Evolutionary conservation across 2,113 vertebrate species (phyloP).

Genomic region (Poecilia latipinna): DNA sequence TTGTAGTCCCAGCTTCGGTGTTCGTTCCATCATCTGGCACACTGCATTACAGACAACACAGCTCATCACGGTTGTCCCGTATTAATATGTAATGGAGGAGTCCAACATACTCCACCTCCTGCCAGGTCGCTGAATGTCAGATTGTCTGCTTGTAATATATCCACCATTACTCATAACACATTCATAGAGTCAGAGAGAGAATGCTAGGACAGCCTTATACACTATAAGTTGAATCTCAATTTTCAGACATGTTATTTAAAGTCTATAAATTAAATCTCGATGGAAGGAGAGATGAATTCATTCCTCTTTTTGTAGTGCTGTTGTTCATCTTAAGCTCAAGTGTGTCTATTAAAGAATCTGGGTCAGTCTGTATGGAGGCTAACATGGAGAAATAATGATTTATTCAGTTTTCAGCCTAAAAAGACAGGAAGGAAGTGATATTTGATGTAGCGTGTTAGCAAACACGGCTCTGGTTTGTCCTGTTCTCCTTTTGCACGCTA

Average conservation of each 20-base stretch:
- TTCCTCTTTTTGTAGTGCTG: background rate
- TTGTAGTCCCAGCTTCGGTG: background rate
- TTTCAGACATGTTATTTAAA: background rate
- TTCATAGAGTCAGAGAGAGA: background rate
- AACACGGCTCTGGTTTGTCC: slow-evolving; percentile 12
- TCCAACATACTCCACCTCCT: slow-evolving; percentile 18
- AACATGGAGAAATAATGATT: slow-evolving; percentile 41
- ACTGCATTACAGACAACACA: slow-evolving; percentile 2
- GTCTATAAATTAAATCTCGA: background rate
- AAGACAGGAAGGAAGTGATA: slow-evolving; percentile 51
- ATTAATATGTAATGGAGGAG: slow-evolving; percentile 26
- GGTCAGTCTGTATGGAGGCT: slow-evolving; percentile 27
- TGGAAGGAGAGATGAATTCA: background rate
- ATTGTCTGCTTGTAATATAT: slow-evolving; percentile 14
- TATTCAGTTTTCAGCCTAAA: slow-evolving; percentile 50
- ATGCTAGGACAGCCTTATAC: background rate
- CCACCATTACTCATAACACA: slow-evolving; percentile 4
- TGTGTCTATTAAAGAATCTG: slow-evolving; percentile 9
- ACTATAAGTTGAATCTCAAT: slow-evolving; percentile 1
- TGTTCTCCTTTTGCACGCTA: slow-evolving; percentile 9
- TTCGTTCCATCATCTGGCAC: slow-evolving; percentile 5
- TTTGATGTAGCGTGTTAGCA: slow-evolving; percentile 39
- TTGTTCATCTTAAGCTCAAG: background rate
- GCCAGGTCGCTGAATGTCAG: slow-evolving; percentile 31
- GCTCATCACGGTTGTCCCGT: background rate